Evolutionary conservation across 1,140 invertebrate species (phyloP), one percentile per base, ranked within the genome.

Genomic region (Eurosta solidaginis): DNA sequence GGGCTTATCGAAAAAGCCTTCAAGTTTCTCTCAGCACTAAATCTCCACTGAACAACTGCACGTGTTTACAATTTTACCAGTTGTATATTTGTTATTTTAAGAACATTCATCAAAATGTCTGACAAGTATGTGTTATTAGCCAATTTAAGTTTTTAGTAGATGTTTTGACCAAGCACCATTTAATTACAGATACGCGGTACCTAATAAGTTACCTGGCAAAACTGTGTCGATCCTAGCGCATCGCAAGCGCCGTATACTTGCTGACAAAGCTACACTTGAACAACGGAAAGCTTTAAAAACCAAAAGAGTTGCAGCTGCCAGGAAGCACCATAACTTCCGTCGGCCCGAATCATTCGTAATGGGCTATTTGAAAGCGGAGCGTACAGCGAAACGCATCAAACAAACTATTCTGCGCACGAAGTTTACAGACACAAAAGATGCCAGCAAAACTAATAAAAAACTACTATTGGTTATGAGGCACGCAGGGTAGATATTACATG

Each of bases 181-280:
- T 1, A 17, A 2, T 76, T 77, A 3, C 20, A 88, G 85, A 83
- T 88, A 86, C 59, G 87, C 86, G 0, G 85, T 88, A 7, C 84
- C 87, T 17, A 88, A 88, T 73, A 88, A 88, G 81, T 78, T 88
- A 29, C 87, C 87, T 33, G 85, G 86, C 29, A 88, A 88, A 81
- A 88, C 87, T 45, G 81, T 88, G 3, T 84, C 84, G 5, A 83
- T 88, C 45, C 79, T 88, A 1, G 83, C 82, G 75, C 87, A 88
- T 74, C 85, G 87, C 27, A 87, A 85, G 77, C 79, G 83, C n/a
- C 81, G 87, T 2, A 85, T 88, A 44, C 78, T 81, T 14, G 82
- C 87, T 52, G 85, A 88, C 74, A 81, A 87, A 77, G 74, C 85
- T 0, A 82, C 83, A 1, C 27, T 85, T n/a, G 79, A 85, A 22